A percentile compares a stretch with the other conserved stretches of the same genome.
These are phyloP conservation scores for Serranus cabrilla DNA, from an alignment of 2,797 vertebrate species.

Conservation along the genomic window DNA sequence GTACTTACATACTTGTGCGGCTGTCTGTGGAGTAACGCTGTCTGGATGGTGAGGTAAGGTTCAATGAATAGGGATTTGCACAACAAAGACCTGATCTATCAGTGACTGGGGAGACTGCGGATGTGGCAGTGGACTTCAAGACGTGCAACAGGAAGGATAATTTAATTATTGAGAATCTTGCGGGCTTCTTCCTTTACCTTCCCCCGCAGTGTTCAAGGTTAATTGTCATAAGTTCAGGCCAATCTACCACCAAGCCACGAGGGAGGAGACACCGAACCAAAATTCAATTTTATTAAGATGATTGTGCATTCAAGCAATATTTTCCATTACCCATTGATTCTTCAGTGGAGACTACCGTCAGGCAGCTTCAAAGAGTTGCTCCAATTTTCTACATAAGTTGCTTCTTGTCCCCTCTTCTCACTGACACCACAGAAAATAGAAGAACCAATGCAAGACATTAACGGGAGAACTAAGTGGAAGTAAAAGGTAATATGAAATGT, in stretches of 20 bases:
- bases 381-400: slow-evolving; percentile 49
- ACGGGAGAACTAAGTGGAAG: slow-evolving; percentile 13
- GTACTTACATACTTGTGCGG: slow-evolving; percentile 21
- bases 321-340: slow-evolving; percentile 69
- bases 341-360: slow-evolving; percentile 32
- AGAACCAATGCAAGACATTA: slow-evolving; percentile 43
- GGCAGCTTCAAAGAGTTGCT: slow-evolving; percentile 51
- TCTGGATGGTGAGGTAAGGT: slow-evolving; percentile 33
- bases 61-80: slow-evolving; percentile 45
- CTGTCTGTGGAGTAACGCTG: slow-evolving; percentile 12
- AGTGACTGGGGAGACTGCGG: slow-evolving; percentile 21
- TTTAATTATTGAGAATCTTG: slow-evolving; percentile 66
- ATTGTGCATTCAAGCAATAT: slow-evolving; percentile 69
- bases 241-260: slow-evolving; percentile 35
- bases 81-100: slow-evolving; percentile 52
- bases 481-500: slow-evolving; percentile 53
- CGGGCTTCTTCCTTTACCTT: slow-evolving; percentile 40
- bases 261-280: slow-evolving; percentile 37
- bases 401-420: slow-evolving; percentile 26
- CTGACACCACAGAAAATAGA: slow-evolving; percentile 42
- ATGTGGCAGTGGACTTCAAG: slow-evolving; percentile 33
- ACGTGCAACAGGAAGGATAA: slow-evolving; percentile 63
- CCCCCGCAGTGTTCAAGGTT: slow-evolving; percentile 65
- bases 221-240: slow-evolving; percentile 66
- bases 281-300: slow-evolving; percentile 63